Percentiles rank a stretch among this genome's conserved stretches.
Evolutionary conservation across 1,140 invertebrate genomes (phyloP).

Genomic region (Drosophila bocqueti): DNA sequence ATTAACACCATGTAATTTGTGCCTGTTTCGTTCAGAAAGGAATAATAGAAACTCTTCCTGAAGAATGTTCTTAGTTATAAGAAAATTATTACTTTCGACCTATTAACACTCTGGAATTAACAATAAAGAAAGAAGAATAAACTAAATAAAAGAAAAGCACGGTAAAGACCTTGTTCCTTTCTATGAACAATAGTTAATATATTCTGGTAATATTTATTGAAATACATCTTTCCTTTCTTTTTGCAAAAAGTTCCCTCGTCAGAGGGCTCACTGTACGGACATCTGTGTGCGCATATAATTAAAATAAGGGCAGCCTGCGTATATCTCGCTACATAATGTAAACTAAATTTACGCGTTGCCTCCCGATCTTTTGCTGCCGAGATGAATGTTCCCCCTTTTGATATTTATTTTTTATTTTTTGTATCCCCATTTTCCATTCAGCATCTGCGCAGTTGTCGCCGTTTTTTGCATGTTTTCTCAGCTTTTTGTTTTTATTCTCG

Average conservation of each 20-base stretch:
- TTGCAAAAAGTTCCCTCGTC: background rate
- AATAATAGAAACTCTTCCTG: background rate
- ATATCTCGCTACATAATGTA: conserved; percentile 60
- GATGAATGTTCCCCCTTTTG: conserved; percentile 27
- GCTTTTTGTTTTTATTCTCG: conserved; percentile 48
- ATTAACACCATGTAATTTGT: too few relatives aligned
- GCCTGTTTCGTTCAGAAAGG: background rate
- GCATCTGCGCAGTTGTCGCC: conserved; percentile 77
- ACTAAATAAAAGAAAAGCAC: too few relatives aligned
- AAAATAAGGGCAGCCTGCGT: conserved; percentile 37
- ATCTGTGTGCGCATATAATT: conserved; percentile 48
- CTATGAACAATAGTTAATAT: too few relatives aligned
- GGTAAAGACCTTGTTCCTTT: too few relatives aligned
- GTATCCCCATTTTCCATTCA: conserved; percentile 50
- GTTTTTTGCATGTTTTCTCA: conserved; percentile 68
- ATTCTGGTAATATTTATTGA: background rate
- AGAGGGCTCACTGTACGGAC: background rate
- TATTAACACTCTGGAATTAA: background rate
- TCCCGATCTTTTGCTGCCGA: conserved; percentile 23
- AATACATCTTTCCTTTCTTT: background rate
- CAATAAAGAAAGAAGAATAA: background rate
- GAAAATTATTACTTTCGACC: too few relatives aligned
- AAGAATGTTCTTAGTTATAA: too few relatives aligned
- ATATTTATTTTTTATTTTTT: conserved; percentile 9
- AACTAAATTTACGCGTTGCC: conserved; percentile 74